These are phyloP conservation scores for Etheostoma spectabile DNA, from an alignment of 2,113 vertebrate genomes.

Conservation along the genomic window DNA sequence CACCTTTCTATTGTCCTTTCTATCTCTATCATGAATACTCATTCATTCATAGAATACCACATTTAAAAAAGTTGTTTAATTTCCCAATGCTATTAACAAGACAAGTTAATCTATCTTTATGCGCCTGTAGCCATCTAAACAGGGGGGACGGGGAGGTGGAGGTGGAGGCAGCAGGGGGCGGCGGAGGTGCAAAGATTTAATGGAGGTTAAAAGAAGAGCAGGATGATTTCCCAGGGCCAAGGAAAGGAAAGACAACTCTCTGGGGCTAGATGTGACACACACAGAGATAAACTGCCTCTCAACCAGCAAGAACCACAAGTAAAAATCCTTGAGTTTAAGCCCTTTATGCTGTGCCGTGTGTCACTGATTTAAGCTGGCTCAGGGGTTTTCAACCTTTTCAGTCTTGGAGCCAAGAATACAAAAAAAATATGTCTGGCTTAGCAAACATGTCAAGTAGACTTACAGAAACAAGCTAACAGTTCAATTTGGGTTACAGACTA, in stretches of 20 bases:
- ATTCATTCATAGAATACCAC: constrained; percentile 71
- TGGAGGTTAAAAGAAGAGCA: constrained; percentile 36
- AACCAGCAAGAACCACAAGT: constrained; percentile 30
- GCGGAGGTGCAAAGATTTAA: constrained; percentile 45
- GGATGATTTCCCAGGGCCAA: constrained; percentile 57
- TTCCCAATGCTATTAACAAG: constrained; percentile 59
- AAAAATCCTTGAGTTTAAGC: constrained; percentile 56
- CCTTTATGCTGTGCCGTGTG: constrained; percentile 21
- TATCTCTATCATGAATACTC: constrained; percentile 60
- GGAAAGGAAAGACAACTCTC: constrained; percentile 58
- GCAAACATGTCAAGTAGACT: constrained; percentile 25
- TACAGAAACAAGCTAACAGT: constrained; percentile 13
- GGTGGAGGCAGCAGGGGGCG: not conserved
- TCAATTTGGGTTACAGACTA: constrained; percentile 19
- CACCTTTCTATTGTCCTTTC: not conserved
- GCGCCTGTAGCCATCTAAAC: constrained; percentile 14
- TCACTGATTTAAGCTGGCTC: constrained; percentile 53
- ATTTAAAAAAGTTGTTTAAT: constrained; percentile 71
- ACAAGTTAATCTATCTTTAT: constrained; percentile 54
- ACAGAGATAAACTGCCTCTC: constrained; percentile 46
- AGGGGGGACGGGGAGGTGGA: not conserved
- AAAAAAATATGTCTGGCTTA: constrained; percentile 33
- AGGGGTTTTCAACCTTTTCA: constrained; percentile 45
- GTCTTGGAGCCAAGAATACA: constrained; percentile 32
- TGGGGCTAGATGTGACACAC: constrained; percentile 46